Conservation (phyloP, 1,140 invertebrate genomes). For the Lamellibrachia luymesi region DNA sequence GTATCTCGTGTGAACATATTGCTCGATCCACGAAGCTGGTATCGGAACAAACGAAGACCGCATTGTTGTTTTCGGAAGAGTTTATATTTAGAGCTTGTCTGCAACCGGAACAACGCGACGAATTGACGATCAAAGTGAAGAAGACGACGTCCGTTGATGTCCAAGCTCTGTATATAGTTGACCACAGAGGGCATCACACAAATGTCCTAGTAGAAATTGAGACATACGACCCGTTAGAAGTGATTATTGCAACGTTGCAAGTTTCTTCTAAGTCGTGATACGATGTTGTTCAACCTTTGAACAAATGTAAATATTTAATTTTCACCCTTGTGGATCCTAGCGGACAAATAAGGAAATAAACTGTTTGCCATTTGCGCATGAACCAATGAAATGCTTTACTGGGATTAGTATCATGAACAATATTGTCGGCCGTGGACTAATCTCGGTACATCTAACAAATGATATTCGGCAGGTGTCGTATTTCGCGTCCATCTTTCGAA, state of each 20-base stretch:
- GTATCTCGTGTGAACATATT: neutral
- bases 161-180: neutral
- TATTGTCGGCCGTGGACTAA: neutral
- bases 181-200: neutral
- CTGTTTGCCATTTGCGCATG: neutral
- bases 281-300: neutral
- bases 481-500: neutral
- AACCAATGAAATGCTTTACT: neutral
- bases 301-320: neutral
- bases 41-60: neutral
- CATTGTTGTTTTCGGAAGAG: neutral
- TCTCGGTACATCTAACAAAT: neutral
- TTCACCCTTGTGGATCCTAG: neutral
- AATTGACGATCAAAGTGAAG: neutral
- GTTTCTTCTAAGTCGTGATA: neutral
- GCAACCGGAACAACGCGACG: neutral
- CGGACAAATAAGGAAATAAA: neutral
- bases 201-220: too few relatives aligned
- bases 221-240: too few relatives aligned
- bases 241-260: too few relatives aligned
- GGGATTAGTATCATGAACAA: neutral
- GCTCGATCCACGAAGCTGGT: neutral
- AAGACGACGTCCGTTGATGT: neutral
- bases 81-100: neutral
- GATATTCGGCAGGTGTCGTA: neutral